phyloP scores from a whole-genome alignment of 2,888 invertebrate species.

The Zelleria hepariella region DNA sequence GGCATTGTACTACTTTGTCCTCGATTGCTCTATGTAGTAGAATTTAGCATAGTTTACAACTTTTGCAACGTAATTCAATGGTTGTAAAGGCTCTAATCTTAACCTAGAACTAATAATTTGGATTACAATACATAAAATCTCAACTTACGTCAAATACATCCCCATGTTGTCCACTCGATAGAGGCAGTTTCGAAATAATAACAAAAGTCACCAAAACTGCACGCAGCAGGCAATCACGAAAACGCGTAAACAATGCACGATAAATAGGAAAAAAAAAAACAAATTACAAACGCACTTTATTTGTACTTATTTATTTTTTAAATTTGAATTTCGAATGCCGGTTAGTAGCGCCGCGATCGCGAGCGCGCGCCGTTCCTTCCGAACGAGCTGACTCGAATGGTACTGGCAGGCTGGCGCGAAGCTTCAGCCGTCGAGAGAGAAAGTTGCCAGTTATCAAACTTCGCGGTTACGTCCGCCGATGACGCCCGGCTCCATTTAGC shows the following conservation, averaged over 20 bases:
- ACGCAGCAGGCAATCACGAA: not conserved
- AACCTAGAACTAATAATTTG: not conserved
- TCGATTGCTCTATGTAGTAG: not conserved
- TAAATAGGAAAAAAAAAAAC: not conserved
- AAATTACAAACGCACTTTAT: not conserved
- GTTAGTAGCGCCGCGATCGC: conserved; percentile 28
- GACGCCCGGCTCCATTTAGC: conserved; percentile 53
- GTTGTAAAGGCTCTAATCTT: not conserved
- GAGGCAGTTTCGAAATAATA: not conserved
- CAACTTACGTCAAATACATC: conserved; percentile 51
- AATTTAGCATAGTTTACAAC: no score
- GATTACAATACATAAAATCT: not conserved
- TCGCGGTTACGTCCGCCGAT: conserved; percentile 64
- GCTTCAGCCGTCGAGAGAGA: conserved; percentile 41
- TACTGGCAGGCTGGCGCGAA: conserved; percentile 1
- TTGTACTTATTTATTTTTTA: conserved; percentile 19
- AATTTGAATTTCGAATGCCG: conserved; percentile 25
- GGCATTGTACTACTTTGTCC: conserved; percentile 51
- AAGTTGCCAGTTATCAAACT: conserved; percentile 67
- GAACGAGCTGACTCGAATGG: conserved; percentile 45
- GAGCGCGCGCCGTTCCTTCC: conserved; percentile 49
- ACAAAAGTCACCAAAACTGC: conserved; percentile 2
- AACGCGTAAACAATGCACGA: not conserved
- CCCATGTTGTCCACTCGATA: conserved; percentile 37
- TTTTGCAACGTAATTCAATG: not conserved